Percentiles rank a stretch among this genome's conserved stretches.
Evolutionary conservation across 1,140 invertebrate species (phyloP).

Genomic region (Formica exsecta): DNA sequence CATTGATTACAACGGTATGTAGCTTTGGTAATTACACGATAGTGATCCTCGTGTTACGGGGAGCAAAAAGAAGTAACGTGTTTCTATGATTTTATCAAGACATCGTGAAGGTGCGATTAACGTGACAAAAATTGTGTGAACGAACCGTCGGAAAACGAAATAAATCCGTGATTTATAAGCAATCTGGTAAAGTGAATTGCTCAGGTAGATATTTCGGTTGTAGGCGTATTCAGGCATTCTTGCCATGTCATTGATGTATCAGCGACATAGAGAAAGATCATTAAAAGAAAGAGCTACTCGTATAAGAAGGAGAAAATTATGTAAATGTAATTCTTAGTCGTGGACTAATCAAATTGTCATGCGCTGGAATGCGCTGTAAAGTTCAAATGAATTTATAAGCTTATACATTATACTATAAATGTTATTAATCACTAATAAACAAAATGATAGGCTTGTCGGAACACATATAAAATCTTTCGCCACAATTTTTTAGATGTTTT

Average conservation of each 20-base stretch:
- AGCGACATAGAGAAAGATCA: neutral
- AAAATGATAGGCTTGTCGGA: neutral
- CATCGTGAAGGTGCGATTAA: slow-evolving; percentile 28
- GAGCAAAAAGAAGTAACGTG: no score
- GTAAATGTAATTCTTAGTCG: slow-evolving; percentile 25
- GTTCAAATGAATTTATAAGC: neutral
- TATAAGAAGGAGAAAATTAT: neutral
- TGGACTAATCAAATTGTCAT: neutral
- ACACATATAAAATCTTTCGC: neutral
- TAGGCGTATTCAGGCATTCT: slow-evolving; percentile 69
- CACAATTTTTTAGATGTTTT: neutral
- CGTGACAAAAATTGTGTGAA: slow-evolving; percentile 15
- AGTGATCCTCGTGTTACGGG: no score
- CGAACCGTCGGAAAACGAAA: slow-evolving; percentile 49
- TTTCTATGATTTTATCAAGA: neutral
- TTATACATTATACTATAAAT: neutral
- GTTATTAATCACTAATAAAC: neutral
- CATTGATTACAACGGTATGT: neutral
- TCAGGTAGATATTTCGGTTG: slow-evolving; percentile 67
- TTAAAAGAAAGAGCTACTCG: slow-evolving; percentile 9
- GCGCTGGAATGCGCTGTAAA: neutral
- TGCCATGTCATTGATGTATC: slow-evolving; percentile 55
- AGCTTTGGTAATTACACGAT: slow-evolving; percentile 1
- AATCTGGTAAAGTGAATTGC: slow-evolving; percentile 19
- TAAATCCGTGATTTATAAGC: slow-evolving; percentile 61